Evolutionary conservation across 1,140 invertebrate species (phyloP), one percentile per base, ranked within the genome.

Genomic region (Halictus rubicundus): DNA sequence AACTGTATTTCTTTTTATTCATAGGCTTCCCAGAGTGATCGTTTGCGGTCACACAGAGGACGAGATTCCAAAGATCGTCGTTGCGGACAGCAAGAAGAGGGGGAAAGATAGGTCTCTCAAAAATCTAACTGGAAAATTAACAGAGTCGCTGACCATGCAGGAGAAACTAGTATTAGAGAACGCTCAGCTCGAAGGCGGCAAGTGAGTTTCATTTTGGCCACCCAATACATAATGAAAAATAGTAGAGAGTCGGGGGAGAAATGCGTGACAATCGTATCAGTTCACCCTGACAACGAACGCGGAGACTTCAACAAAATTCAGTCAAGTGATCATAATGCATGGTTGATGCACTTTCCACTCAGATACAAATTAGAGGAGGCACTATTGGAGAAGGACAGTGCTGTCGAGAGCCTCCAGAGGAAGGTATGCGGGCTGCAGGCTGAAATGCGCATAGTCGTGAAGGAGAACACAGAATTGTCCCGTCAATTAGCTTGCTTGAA

Each of bases 161-260:
- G 95, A 95, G 84, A 94, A 94, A 88, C 88, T 95, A 14, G 94
- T 93, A 1, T 91, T 93, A 60, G 95, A 95, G 89, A 95, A 95
- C 86, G 94, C 94, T 16, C 92, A 94, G 77, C 89, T 95, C 70
- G 95, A 95, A 92, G 94, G 94, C 66, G 94, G 91, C 84, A 93
- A 92, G 94, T 94, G 89, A 69, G 85, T 79, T 74, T 54, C 39
- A 60, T 84, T 68, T 46, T 12, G 39, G 4, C 49, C 12, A 57
- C 14, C 21, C 27, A 5, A 68, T 68, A 57, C 23, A 14, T 27
- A 3, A 39, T 19, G 23, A 42, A 21, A 59, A 74, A 74, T 69
- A 79, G 16, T 68, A 64, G 69, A 84, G 54, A 27, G 27, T 63
- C 71, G 39, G 32, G 23, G 6, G 9, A 6, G 59, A 78, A 71